Base-by-base conservation (phyloP, 1,140 invertebrate genomes). In the Calliopsis andreniformis region DNA sequence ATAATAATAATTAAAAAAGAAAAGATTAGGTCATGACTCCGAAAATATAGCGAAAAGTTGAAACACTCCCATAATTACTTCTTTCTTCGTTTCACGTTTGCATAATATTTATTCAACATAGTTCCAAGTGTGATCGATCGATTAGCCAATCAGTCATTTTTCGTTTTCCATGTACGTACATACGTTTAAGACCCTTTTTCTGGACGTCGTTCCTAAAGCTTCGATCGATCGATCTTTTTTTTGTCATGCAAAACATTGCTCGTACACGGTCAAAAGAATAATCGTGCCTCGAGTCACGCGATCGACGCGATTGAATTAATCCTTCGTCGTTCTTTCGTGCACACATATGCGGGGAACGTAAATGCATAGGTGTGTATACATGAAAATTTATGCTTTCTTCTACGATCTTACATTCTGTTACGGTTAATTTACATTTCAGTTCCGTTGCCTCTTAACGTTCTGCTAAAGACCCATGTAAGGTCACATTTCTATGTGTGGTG, bases 191-290 rank as follows among this genome's bases (percentile, higher is more conserved):
- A 35, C 25, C 51, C 20, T 23, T n/a, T 66, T 28, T 12, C 6
- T 16, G n/a, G 25, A 32, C 20, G 12, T 64, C 47, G 43, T 28
- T 64, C 23, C 49, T 28, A 12, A 23, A 66, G 45, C 16, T 30
- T 30, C 25, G 25, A 20, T 18, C 12, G 5, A 30, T 45, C 45
- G 47, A 49, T 49, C 47, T 18, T 45, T 45, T 45, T 45, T 5
- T n/a, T 67, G 18, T 67, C 49, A 67, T 67, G 64, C 49, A 55
- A 67, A 67, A 39, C 30, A 47, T 28, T 45, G 30, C 14, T 30
- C 8, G 39, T 18, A 55, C 28, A 4, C 32, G 20, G 35, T 23
- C 8, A 35, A 39, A 28, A 28, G 7, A 25, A n/a, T 4, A n/a
- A 35, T 45, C 8, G 23, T 39, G 5, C 16, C 4, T 47, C 28